Base-by-base conservation (phyloP, 2,797 vertebrate genomes). In the Cuculus canorus region DNA sequence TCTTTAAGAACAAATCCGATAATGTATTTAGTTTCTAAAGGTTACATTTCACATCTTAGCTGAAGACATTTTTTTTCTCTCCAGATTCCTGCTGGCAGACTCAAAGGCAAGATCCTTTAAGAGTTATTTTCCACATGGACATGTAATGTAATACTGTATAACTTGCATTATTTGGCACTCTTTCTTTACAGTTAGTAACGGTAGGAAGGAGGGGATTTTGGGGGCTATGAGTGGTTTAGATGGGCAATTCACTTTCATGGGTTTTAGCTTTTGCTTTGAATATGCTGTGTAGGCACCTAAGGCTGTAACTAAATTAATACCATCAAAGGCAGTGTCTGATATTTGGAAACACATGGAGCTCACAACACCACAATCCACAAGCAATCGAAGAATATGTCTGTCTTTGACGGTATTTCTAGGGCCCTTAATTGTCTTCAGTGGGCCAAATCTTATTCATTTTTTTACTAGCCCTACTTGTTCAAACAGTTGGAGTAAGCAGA, bases 401-500 rank as follows among this genome's bases (percentile, higher is more conserved):
- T 78, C 45, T 82, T 60, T 0, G 1, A 27, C 18, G 82, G 45
- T 33, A 30, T 18, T 81, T 64, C n/a, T 17, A 56, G 50, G 21
- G 17, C 6, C 21, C 52, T 79, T 60, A 18, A 27, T 28, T 35
- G 30, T 9, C 27, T 89, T 77, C 33, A 37, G 32, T 64, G 23
- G 41, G 39, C 4, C 23, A 21, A 27, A 0, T 7, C 3, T 11
- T 53, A n/a, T 27, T 0, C 13, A 2, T 3, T 82, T 80, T 64
- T 88, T 32, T 17, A 21, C 59, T 43, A 77, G 8, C 5, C 9
- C 5, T 11, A 1, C 23, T n/a, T 16, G 3, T 73, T 87, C 43
- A 28, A 69, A 80, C 63, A 70, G 52, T 41, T 81, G 52, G 11
- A 48, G 27, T 5, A 66, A 82, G 22, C 54, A 78, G 33, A 82